Percentiles rank a stretch among this genome's conserved stretches.
Conservation (phyloP, 1,140 invertebrate species). For the Drosophila nasuta region DNA sequence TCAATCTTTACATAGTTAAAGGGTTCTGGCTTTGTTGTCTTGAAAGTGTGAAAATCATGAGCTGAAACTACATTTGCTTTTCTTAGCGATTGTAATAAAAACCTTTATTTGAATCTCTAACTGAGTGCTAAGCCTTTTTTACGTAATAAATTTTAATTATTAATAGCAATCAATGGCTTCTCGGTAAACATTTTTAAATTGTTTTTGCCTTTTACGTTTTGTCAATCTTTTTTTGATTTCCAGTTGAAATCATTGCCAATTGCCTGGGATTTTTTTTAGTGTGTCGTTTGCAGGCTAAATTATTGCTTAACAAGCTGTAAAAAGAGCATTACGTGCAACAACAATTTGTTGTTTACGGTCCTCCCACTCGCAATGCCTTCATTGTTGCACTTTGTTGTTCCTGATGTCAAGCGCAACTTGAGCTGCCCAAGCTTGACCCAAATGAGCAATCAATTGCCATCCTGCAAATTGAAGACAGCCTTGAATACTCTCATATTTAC, state of each 20-base stretch:
- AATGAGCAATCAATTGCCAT: slow-evolving; percentile 48
- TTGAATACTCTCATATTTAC: neutral
- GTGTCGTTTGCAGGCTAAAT: neutral
- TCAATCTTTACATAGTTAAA: neutral
- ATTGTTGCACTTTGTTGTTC: slow-evolving; percentile 9
- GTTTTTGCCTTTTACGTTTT: neutral
- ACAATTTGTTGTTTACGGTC: slow-evolving; percentile 60
- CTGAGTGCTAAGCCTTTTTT: too few species aligned
- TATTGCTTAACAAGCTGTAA: slow-evolving; percentile 64
- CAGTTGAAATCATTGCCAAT: slow-evolving; percentile 12
- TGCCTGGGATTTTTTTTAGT: neutral
- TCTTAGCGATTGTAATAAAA: too few species aligned
- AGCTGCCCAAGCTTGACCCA: slow-evolving; percentile 42
- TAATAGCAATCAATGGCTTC: neutral
- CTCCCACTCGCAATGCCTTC: slow-evolving; percentile 32
- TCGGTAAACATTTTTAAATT: neutral
- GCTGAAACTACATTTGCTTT: neutral
- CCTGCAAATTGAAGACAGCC: neutral
- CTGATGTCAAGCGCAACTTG: slow-evolving; percentile 9
- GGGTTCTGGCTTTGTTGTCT: neutral
- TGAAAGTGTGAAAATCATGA: neutral
- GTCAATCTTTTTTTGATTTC: neutral
- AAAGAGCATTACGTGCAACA: slow-evolving; percentile 52
- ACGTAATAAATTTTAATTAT: too few species aligned
- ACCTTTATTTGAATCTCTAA: too few species aligned